Base-by-base conservation (phyloP, 2,113 vertebrate genomes). In the Austrofundulus limnaeus region DNA sequence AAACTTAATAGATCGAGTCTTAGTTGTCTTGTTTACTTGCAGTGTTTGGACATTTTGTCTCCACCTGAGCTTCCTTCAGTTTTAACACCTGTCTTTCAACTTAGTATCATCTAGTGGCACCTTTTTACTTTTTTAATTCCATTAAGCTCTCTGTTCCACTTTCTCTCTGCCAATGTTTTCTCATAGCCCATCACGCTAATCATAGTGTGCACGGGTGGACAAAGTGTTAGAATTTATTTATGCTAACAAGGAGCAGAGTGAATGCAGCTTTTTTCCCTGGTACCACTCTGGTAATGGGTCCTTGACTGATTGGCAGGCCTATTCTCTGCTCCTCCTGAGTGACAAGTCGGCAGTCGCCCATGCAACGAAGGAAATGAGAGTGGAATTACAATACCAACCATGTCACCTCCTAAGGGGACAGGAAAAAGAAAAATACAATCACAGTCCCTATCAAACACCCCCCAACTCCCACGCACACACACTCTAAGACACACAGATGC, bases 331-430 rank as follows among this genome's bases (percentile, higher is more conserved):
- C 69, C 78, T 81, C 83, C 59, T 86, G 89, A 92, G 80, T 90
- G 90, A 91, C 90, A 91, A 87, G 84, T 61, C 78, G 42, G 72
- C 87, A 80, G 83, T 88, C 81, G 57, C 82, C 68, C 53, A 70
- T 61, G 78, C 74, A 66, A 77, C 72, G 74, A 66, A 76, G 90
- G 84, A 91, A 92, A 91, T 92, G 89, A 89, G 87, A 92, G 86
- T 85, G 88, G 87, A 91, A 92, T 91, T 90, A 91, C 88, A 92
- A 91, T 90, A 85, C 65, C 85, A 74, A 79, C 81, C 77, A 75
- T 87, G 87, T 91, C 86, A 87, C 86, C 89, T 91, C 87, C 87
- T 92, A 83, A 53, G 85, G 86, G 85, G 88, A 88, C 75, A 82
- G 77, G 79, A 72, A 78, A 80, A 75, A 89, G 79, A 75, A 83